phyloP scores from a whole-genome alignment of 2,888 invertebrate genomes.

The Megaustenia siamemsis region DNA sequence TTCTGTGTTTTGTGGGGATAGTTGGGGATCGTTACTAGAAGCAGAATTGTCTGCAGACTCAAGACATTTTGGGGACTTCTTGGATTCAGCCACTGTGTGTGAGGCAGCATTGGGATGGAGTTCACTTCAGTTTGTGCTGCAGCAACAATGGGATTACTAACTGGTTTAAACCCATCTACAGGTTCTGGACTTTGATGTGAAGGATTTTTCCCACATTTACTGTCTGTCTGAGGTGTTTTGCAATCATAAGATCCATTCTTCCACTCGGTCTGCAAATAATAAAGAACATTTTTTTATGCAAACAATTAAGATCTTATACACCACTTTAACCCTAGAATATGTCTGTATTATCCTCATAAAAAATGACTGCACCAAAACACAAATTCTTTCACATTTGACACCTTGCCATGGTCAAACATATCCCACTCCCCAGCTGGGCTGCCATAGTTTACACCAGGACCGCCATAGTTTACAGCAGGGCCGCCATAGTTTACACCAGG shows the following conservation, averaged over 20 bases:
- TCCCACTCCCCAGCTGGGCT: too few relatives aligned
- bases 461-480: too few relatives aligned
- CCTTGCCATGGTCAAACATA: too few relatives aligned
- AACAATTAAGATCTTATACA: not conserved
- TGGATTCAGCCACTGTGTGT: not conserved
- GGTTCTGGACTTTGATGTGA: not conserved
- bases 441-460: too few relatives aligned
- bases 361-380: too few relatives aligned
- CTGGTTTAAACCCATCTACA: not conserved
- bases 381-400: too few relatives aligned
- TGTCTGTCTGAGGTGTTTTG: slow-evolving; percentile 56
- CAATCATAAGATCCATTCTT: slow-evolving; percentile 60
- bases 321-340: too few relatives aligned
- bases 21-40: not conserved
- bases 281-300: not conserved
- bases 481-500: too few relatives aligned
- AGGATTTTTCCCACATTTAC: not conserved
- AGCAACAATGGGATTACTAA: not conserved
- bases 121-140: not conserved
- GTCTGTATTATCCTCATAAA: too few relatives aligned
- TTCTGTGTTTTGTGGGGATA: too few relatives aligned
- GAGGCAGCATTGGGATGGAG: not conserved
- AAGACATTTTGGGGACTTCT: not conserved
- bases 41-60: not conserved
- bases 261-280: slow-evolving; percentile 54